Conservation (phyloP, 2,113 vertebrate species). For the Orientallactaga bullata region DNA sequence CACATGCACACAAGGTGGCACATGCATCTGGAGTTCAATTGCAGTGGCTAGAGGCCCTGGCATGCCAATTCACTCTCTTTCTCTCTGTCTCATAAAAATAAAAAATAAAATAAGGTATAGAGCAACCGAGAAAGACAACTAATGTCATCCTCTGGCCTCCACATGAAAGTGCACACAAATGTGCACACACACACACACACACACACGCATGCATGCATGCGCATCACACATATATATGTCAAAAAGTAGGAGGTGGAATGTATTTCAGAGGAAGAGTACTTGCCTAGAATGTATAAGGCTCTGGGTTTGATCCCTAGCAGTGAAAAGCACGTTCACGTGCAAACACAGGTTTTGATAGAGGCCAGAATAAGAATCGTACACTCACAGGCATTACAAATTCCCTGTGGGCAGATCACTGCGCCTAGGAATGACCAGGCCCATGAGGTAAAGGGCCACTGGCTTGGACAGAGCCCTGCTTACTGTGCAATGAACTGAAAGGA, state of each 20-base stretch:
- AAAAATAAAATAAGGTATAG: background rate
- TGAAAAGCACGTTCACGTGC: background rate
- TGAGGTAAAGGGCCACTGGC: background rate
- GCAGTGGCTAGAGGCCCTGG: too few species aligned
- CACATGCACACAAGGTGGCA: too few species aligned
- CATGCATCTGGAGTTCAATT: too few species aligned
- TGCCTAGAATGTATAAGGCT: background rate
- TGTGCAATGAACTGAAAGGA: conserved; percentile 67
- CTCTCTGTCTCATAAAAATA: background rate
- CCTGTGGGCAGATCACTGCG: background rate
- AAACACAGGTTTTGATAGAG: background rate
- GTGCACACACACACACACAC: too few species aligned
- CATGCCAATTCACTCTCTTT: too few species aligned
- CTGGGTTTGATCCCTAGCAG: background rate
- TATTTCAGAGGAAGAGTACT: background rate
- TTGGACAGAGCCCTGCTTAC: conserved; percentile 66
- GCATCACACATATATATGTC: too few species aligned
- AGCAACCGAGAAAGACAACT: too few species aligned
- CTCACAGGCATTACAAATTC: background rate
- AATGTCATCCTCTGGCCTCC: too few species aligned
- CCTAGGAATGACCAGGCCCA: background rate
- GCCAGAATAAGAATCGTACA: background rate
- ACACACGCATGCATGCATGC: too few species aligned
- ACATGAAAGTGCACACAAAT: too few species aligned
- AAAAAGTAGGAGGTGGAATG: background rate